A percentile compares a stretch with the other conserved stretches of the same genome.
Conservation (phyloP, 1,140 invertebrate species). For the Gryllus bimaculatus region DNA sequence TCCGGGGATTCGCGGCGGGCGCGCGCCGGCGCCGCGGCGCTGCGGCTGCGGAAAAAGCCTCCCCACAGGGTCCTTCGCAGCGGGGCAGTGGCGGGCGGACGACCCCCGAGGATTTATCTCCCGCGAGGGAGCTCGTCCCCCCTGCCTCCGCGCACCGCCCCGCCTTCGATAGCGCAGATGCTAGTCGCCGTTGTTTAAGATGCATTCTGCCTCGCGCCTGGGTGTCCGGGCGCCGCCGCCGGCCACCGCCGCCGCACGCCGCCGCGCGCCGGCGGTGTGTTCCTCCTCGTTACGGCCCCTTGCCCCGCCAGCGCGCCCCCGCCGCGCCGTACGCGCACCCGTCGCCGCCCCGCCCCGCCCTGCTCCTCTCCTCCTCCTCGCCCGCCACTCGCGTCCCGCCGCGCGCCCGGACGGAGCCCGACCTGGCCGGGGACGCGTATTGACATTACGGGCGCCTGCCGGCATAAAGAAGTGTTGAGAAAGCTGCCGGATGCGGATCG, state of each 20-base stretch:
- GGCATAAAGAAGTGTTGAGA: background rate
- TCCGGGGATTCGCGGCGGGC: background rate
- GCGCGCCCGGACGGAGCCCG: no score
- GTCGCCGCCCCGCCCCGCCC: no score
- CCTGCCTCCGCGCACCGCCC: background rate
- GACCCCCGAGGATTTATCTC: background rate
- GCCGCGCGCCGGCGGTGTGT: background rate
- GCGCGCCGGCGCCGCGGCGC: no score
- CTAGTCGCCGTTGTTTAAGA: constrained; percentile 3
- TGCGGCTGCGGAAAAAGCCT: background rate
- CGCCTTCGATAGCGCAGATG: background rate
- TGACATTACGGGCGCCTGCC: background rate
- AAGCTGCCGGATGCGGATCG: background rate
- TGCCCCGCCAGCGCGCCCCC: background rate
- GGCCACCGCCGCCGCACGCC: no score
- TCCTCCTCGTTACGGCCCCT: background rate
- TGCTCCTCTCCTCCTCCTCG: no score
- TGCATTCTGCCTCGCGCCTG: background rate
- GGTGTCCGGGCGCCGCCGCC: background rate
- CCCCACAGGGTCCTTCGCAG: no score
- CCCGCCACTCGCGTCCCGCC: background rate
- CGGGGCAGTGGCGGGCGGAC: no score
- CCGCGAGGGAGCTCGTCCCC: background rate
- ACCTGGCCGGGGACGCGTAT: background rate
- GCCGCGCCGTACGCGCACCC: no score